Evolutionary conservation across 2,797 vertebrate genomes (phyloP), one percentile per base, ranked within the genome.

Genomic region (Helarctos malayanus): DNA sequence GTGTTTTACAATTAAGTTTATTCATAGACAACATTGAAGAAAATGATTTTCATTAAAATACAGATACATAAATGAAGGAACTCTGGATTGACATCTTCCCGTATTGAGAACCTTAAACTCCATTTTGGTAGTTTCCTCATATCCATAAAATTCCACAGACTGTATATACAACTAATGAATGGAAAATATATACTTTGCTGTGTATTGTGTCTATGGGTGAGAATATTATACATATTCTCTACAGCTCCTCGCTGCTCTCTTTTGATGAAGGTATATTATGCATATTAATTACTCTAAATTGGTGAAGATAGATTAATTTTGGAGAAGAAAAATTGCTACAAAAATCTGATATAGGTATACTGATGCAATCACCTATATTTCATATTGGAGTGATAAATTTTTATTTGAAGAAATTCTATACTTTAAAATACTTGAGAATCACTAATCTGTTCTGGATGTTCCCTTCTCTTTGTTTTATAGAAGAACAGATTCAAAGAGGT

Each of bases 41-140:
- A 88, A 81, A 63, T 3, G 5, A 1, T 76, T 94, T 90, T 76
- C 65, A 87, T 83, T 94, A 78, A 65, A 78, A 80, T 68, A 76
- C 41, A 61, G 21, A 63, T 38, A 69, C 5, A 11, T 19, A 47
- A 81, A 69, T 57, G 68, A 88, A 95, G 45, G 7, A 19, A 38
- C 21, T 96, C 35, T 63, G 19, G 15, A 19, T 13, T 81, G 87
- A 13, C 8, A 35, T 63, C 80, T 95, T 85, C 3, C 32, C 61
- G 12, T 75, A 5, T 4, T 47, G 45, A 69, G 19, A 89, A 65
- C 12, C 2, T 78, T 78, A 56, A 38, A 54, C 54, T 87, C 41
- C n/a, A 11, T 71, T 89, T 63, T 61, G 4, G 27, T 41, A 73
- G 27, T 93, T 73, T 89, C 4, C 11, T 92, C 27, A 18, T 71